Conservation (phyloP, 2,797 vertebrate genomes). For the Scyliorhinus canicula region DNA sequence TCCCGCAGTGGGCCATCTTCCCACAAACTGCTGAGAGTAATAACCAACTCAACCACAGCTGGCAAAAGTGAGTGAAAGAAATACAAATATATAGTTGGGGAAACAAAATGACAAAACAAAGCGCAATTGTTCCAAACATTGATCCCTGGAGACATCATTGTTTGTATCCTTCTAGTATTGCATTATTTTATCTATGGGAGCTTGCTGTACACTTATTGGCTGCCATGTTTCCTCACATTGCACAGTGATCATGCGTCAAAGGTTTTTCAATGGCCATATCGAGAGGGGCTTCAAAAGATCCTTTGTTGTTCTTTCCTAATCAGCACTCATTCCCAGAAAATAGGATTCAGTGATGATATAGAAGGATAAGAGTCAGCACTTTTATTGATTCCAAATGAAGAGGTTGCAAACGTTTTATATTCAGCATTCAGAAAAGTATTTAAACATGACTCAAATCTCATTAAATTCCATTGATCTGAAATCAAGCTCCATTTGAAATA, state of each 20-base stretch:
- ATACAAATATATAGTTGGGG: not conserved
- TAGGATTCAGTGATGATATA: too few species aligned
- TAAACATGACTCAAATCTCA: not conserved
- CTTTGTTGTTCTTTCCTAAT: not conserved
- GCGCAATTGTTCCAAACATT: not conserved
- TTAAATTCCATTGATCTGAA: constrained; percentile 21
- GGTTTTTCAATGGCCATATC: not conserved
- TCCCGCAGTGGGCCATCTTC: too few species aligned
- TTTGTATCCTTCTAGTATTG: not conserved
- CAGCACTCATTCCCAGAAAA: not conserved
- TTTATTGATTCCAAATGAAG: not conserved
- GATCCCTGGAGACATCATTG: not conserved
- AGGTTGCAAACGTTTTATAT: not conserved
- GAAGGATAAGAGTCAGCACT: not conserved
- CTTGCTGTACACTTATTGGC: not conserved
- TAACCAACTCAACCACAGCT: too few species aligned
- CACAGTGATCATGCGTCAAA: not conserved
- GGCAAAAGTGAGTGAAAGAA: not conserved
- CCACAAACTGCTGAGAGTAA: too few species aligned
- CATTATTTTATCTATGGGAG: not conserved
- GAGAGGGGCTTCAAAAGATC: not conserved
- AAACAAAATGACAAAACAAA: not conserved
- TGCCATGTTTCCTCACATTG: not conserved
- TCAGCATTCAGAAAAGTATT: not conserved
- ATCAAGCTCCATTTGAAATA: not conserved